Percentiles rank a stretch among this genome's conserved stretches.
These are phyloP conservation scores for Teleiodes luculella DNA, from an alignment of 2,888 invertebrate species.

Conservation along the genomic window DNA sequence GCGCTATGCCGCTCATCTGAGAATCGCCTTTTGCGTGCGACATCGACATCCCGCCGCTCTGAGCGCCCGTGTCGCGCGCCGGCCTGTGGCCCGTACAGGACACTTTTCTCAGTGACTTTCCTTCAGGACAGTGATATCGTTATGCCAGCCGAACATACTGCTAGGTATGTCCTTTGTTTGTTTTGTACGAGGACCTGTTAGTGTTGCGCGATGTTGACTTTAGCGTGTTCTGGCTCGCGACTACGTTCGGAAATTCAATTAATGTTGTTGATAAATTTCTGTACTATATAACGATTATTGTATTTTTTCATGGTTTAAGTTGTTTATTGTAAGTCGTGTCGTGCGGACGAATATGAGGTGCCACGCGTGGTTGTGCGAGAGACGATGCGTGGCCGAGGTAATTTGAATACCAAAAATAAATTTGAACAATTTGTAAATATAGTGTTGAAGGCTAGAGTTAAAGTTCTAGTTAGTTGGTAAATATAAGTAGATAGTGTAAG, in stretches of 20 bases:
- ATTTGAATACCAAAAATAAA: constrained; percentile 77
- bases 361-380: constrained; percentile 51
- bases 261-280: constrained; percentile 71
- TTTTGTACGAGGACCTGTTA: constrained; percentile 67
- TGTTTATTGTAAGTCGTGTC: constrained; percentile 68
- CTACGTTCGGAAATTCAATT: constrained; percentile 58
- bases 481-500: constrained; percentile 68
- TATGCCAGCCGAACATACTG: constrained; percentile 67
- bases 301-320: constrained; percentile 75
- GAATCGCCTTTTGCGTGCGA: constrained; percentile 82
- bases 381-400: constrained; percentile 69
- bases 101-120: constrained; percentile 50
- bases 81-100: constrained; percentile 46
- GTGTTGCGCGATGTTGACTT: constrained; percentile 62
- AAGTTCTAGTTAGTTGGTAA: constrained; percentile 65
- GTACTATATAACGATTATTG: constrained; percentile 75
- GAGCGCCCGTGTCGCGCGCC: constrained; percentile 73
- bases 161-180: constrained; percentile 73
- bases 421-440: constrained; percentile 78
- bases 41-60: constrained; percentile 81
- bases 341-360: constrained; percentile 60
- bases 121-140: constrained; percentile 69
- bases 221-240: constrained; percentile 44
- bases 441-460: constrained; percentile 65
- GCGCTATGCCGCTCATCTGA: constrained; percentile 82